Percentiles rank a stretch among this genome's conserved stretches.
Evolutionary conservation across 1,140 invertebrate genomes (phyloP).

Genomic region (Drosophila kepulauana): DNA sequence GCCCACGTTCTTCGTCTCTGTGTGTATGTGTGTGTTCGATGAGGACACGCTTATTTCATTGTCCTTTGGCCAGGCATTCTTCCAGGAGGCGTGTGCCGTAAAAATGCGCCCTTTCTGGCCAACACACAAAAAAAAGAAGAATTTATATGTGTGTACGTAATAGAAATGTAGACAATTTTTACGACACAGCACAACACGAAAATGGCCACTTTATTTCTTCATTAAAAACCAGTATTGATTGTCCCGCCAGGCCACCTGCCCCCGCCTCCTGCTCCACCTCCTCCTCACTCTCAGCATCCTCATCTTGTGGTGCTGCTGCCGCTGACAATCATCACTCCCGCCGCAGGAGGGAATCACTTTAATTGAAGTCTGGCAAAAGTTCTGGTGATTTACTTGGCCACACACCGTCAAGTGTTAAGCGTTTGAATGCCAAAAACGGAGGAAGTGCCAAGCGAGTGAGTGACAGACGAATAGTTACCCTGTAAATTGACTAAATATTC

Average conservation of each 20-base stretch:
- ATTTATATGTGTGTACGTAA: slow-evolving; percentile 39
- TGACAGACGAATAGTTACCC: background rate
- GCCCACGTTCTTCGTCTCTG: slow-evolving; percentile 47
- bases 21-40: background rate
- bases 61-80: slow-evolving; percentile 28
- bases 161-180: slow-evolving; percentile 84
- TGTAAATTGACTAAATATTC: background rate
- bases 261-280: background rate
- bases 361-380: slow-evolving; percentile 18
- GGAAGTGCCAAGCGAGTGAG: background rate
- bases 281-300: background rate
- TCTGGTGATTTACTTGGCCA: slow-evolving; percentile 33
- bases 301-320: background rate
- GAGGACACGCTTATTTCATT: slow-evolving; percentile 41
- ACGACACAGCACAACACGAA: slow-evolving; percentile 67
- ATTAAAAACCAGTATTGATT: slow-evolving; percentile 82
- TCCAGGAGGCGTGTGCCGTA: slow-evolving; percentile 37
- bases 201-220: slow-evolving; percentile 82
- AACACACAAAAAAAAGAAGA: slow-evolving; percentile 3
- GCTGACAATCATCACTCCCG: background rate
- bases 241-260: slow-evolving; percentile 28
- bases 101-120: slow-evolving; percentile 27
- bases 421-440: slow-evolving; percentile 2
- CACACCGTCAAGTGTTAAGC: slow-evolving; percentile 22
- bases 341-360: slow-evolving; percentile 10